Base-by-base conservation (phyloP, 2,797 vertebrate species). In the Catharus ustulatus region DNA sequence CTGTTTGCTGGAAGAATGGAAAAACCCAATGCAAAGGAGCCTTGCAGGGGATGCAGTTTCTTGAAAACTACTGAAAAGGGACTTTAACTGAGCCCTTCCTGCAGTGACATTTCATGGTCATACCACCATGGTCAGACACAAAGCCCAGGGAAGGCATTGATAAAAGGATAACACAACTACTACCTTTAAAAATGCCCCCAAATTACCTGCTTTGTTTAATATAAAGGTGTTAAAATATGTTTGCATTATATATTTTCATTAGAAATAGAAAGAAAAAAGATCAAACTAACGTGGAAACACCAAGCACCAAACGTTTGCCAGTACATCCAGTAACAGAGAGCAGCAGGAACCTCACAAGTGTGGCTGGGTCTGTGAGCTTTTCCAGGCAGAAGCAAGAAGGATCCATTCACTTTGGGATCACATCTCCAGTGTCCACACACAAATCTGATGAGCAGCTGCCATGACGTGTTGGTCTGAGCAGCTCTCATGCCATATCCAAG, bases 1-100 rank as follows among this genome's bases (percentile, higher is more conserved):
- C 83, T 71, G 59, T 84, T 87, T 88, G 73, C 73, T 84, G 73
- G 59, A 84, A 94, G 67, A 68, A 61, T 72, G 90, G 71, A 75
- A 95, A 96, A 96, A 84, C 13, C 43, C 1, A 0, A 32, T 45
- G 78, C 68, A 94, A 80, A 84, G 64, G 38, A 90, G 48, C 12
- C 32, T 86, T 68, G 40, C 3, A 2, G 59, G 22, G 75, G 46
- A 66, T 26, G 15, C 20, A n/a, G 21, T 74, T 80, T 59, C 76
- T 71, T 81, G 66, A 91, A 83, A 93, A 63, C 8, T 15, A 5
- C 24, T 2, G 3, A 73, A 45, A 66, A 84, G 23, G 24, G 11
- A 19, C 15, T 84, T 43, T 43, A 32, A 20, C 9, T 74, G 51
- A 64, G 78, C 38, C 52, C 40, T 55, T 77, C 49, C 27, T 54